These are phyloP conservation scores for Planiliza haematocheilus DNA, from an alignment of 2,113 vertebrate genomes.

Conservation along the genomic window DNA sequence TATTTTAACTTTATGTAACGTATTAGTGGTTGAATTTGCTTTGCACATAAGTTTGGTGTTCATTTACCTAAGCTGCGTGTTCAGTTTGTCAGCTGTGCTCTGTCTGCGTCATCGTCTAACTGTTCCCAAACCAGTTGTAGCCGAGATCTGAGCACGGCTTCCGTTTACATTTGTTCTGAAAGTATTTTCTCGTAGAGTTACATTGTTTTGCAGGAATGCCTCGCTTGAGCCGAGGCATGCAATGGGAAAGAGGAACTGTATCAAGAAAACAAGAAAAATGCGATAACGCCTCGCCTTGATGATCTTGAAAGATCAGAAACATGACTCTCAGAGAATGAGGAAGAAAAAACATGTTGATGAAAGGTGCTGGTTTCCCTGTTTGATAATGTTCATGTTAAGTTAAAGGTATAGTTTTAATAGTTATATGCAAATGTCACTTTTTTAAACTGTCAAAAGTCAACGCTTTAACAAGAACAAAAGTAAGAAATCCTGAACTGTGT, in stretches of 20 bases:
- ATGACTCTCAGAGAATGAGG: slow-evolving; percentile 11
- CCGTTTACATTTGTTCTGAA: not conserved
- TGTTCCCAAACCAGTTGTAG: slow-evolving; percentile 60
- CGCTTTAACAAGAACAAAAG: too few species aligned
- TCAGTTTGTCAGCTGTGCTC: not conserved
- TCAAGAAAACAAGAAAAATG: not conserved
- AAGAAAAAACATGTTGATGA: slow-evolving; percentile 14
- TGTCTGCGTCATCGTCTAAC: slow-evolving; percentile 42
- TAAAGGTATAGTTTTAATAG: too few species aligned
- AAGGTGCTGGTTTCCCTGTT: slow-evolving; percentile 20
- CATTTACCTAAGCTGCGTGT: not conserved
- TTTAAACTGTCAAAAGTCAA: too few species aligned
- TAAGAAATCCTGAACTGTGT: too few species aligned
- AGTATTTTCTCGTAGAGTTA: not conserved
- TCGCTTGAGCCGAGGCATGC: not conserved
- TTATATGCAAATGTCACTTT: too few species aligned
- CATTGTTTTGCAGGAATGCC: not conserved
- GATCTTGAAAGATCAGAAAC: not conserved
- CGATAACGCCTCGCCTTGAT: not conserved
- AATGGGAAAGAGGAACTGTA: not conserved
- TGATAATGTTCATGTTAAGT: not conserved
- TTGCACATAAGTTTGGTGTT: not conserved
- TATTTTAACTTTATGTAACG: too few species aligned
- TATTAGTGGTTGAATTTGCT: too few species aligned
- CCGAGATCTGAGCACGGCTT: not conserved